Percentiles rank a stretch among this genome's conserved stretches.
Conservation (phyloP, 2,888 invertebrate genomes). For the Dyspetes luteomarginatus region DNA sequence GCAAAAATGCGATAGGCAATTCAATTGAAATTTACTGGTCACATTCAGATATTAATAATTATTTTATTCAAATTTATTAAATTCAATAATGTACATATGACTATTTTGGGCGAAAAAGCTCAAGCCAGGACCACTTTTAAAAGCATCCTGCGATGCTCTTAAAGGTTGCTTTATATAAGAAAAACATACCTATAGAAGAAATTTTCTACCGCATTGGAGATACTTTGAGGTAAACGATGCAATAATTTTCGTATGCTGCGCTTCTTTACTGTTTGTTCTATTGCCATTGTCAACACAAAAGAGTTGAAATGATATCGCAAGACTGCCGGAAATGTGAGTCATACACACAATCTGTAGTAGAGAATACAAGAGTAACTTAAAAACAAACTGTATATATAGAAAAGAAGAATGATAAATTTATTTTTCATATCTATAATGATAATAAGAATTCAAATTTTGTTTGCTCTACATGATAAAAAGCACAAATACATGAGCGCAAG, state of each 20-base stretch:
- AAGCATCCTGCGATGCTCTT: too few species aligned
- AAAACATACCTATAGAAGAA: constrained; percentile 77
- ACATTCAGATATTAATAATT: too few species aligned
- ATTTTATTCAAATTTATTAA: too few species aligned
- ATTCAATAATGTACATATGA: too few species aligned
- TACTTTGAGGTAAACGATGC: constrained; percentile 74
- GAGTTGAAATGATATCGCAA: background rate
- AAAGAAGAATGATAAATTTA: background rate
- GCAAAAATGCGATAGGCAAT: too few species aligned
- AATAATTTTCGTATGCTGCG: constrained; percentile 50
- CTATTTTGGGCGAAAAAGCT: too few species aligned
- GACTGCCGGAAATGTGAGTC: background rate
- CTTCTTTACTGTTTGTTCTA: background rate
- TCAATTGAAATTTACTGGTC: too few species aligned
- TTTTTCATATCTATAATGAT: too few species aligned
- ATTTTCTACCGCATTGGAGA: constrained; percentile 75
- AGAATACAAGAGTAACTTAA: background rate
- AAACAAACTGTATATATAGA: background rate
- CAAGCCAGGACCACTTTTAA: too few species aligned
- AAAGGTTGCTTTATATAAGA: background rate
- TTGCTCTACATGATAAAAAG: too few species aligned
- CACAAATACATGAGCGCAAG: too few species aligned
- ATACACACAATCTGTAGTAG: background rate
- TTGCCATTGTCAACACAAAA: constrained; percentile 40
- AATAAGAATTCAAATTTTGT: too few species aligned